A percentile compares a stretch with the other conserved stretches of the same genome.
Evolutionary conservation across 2,797 vertebrate genomes (phyloP).

Genomic region (Trichosurus vulpecula): DNA sequence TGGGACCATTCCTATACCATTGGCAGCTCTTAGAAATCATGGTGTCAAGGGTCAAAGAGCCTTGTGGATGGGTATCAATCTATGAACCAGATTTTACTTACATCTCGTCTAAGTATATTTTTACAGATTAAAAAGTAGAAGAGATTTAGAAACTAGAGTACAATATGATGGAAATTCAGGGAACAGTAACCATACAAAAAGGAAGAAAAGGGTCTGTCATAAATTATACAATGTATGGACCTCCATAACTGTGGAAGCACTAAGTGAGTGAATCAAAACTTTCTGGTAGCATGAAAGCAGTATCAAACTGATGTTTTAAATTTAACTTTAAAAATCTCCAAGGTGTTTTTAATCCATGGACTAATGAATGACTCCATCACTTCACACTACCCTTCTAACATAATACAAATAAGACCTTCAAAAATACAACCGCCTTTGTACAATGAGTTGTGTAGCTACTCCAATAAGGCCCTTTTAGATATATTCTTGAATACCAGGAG

Average conservation of each 20-base stretch:
- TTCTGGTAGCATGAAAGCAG: neutral
- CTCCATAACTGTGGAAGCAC: neutral
- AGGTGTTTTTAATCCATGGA: neutral
- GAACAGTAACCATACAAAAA: constrained; percentile 3
- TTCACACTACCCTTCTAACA: neutral
- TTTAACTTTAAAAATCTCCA: neutral
- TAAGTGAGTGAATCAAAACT: neutral
- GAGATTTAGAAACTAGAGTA: neutral
- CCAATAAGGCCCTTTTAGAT: neutral
- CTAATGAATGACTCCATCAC: neutral
- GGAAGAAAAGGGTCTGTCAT: neutral
- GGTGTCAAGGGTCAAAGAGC: neutral
- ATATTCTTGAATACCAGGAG: neutral
- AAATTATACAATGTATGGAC: neutral
- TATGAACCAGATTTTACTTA: neutral
- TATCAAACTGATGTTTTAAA: constrained; percentile 5
- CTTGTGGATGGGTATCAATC: neutral
- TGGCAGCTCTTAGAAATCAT: neutral
- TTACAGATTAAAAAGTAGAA: neutral
- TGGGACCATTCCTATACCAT: neutral
- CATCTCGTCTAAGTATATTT: neutral
- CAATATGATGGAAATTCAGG: neutral
- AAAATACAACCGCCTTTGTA: neutral
- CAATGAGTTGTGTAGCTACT: neutral
- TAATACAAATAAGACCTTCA: neutral